Base-by-base conservation (phyloP, 2,113 vertebrate genomes). In the Catharus minimus region DNA sequence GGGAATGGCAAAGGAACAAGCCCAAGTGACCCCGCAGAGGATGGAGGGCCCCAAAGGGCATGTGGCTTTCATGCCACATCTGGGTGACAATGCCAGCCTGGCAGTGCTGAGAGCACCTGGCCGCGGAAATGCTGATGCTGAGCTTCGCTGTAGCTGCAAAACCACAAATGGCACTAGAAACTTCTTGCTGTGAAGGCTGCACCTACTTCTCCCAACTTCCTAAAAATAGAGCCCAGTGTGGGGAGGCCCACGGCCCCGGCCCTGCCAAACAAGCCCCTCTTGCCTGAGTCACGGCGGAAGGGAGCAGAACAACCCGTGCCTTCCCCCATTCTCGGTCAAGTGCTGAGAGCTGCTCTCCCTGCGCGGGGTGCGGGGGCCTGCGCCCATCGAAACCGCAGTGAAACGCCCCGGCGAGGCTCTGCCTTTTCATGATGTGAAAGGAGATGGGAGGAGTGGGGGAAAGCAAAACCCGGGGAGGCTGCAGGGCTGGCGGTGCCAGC, bases 151-250 rank as follows among this genome's bases (percentile, higher is more conserved):
- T 64, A 86, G 81, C 77, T 44, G 84, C 6, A 4, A 92, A 95
- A 92, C 89, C 89, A 73, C 90, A 95, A 90, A 90, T 65, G 1
- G 41, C 83, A 92, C 91, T 79, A 95, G 90, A 95, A 95, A 92
- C 92, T 92, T 94, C 89, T 90, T 55, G 22, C 79, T 81, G 27
- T 41, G 62, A 75, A 4, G 9, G 39, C 46, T 92, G 75, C 82
- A 74, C 87, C 91, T 92, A 80, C 52, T 82, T 77, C 72, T 95
- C 88, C 80, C 2, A 4, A 19, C 57, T 88, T 91, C 85, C 96
- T 96, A 96, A 96, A 94, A 94, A 96, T 86, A 96, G 94, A 89
- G 41, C 32, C n/a, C 33, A 27, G n/a, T 8, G 13, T 0, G 18
- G 81, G 62, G 69, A 76, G 24, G 47, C 32, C 74, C 15, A 3